A percentile compares a stretch with the other conserved stretches of the same genome.
These are phyloP conservation scores for Thunnus thynnus DNA, from an alignment of 2,113 vertebrate species.

Conservation along the genomic window DNA sequence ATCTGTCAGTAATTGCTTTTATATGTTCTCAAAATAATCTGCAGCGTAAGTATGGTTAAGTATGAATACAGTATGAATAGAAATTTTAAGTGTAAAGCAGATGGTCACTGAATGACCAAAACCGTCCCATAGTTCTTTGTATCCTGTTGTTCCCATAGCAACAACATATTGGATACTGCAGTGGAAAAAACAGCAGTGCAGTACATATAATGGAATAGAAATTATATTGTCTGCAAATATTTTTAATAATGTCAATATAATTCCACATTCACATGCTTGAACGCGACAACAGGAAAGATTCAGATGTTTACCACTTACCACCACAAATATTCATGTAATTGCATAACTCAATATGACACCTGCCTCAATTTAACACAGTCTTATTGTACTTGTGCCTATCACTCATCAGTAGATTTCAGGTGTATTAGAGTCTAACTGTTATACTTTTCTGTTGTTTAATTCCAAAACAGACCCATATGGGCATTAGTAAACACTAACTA, in stretches of 20 bases:
- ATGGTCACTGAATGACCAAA: conserved; percentile 12
- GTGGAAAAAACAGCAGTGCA: background rate
- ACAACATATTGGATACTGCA: background rate
- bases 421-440: too few species aligned
- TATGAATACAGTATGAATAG: background rate
- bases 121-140: background rate
- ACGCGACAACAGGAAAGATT: background rate
- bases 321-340: too few species aligned
- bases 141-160: background rate
- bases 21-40: conserved; percentile 23
- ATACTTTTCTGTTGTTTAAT: too few species aligned
- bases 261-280: background rate
- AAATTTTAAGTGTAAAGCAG: background rate
- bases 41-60: conserved; percentile 12
- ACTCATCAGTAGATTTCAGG: too few species aligned
- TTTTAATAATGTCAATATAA: background rate
- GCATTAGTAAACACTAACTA: too few species aligned
- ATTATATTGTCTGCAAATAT: too few species aligned
- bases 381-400: too few species aligned
- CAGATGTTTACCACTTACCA: too few species aligned
- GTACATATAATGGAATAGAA: too few species aligned
- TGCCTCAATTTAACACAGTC: too few species aligned
- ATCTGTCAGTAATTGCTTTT: conserved; percentile 41
- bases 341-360: too few species aligned
- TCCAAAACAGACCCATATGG: too few species aligned